Base-by-base conservation (phyloP, 2,113 vertebrate species). In the Typhlomys cinereus region DNA sequence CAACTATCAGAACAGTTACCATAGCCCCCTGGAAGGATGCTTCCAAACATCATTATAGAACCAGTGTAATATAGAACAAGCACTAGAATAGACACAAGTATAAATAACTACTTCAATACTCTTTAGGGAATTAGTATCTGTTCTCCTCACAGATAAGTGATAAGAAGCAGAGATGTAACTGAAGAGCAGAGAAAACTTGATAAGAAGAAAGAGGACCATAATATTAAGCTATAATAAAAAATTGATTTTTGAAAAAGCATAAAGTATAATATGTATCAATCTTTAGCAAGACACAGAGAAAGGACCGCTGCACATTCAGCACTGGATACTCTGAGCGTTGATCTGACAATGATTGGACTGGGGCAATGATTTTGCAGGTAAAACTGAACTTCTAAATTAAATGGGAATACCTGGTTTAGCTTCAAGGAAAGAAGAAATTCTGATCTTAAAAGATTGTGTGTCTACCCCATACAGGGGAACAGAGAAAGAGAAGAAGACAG, bases 201-300 rank as follows among this genome's bases (percentile, higher is more conserved):
- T 74, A 27, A 64, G 29, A 85, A 46, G 57, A 59, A 79, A 75
- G 50, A 90, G 17, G 17, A 46, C 29, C 23, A 80, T 14, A 70
- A 64, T 79, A 46, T 7, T 48, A 79, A 20, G 12, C n/a, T 61
- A n/a, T 14, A 78, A 75, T 50, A 12, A 67, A 69, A 85, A 74
- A n/a, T 50, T 89, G 14, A 52, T 79, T 85, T 90, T 64, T 81
- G 59, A 21, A 92, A 78, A 14, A 57, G 3, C 25, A 44, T 73
- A 70, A 57, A 69, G 7, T 4, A 31, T 66, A n/a, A 50, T 79
- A 23, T 11, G 7, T n/a, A 46, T 50, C 69, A 62, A 14, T 54
- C 41, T 91, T 11, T 46, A 81, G 41, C 46, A 91, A 95, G 92
- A 34, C 52, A 44, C 27, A 34, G 27, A 94, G 31, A 50, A 90